Evolutionary conservation across 2,888 invertebrate species (phyloP).

Genomic region (Conchocele bisecta): DNA sequence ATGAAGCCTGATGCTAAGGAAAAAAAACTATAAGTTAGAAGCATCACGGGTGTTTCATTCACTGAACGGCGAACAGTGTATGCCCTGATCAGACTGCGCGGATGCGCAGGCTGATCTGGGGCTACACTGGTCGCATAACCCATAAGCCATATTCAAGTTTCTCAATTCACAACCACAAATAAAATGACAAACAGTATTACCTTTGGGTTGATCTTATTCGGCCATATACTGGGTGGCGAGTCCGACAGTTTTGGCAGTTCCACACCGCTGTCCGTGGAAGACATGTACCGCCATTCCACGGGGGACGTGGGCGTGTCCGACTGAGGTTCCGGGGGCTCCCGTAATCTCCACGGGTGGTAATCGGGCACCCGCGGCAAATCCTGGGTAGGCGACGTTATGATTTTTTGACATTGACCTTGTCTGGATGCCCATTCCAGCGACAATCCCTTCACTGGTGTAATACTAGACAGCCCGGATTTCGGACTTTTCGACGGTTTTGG

Average conservation of each 20-base stretch:
- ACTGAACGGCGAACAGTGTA: neutral
- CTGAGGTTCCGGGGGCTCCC: neutral
- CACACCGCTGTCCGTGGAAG: constrained; percentile 51
- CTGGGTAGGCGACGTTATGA: neutral
- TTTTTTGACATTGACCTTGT: too few relatives aligned
- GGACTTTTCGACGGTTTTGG: constrained; percentile 3
- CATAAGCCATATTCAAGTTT: neutral
- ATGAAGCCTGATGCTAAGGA: too few relatives aligned
- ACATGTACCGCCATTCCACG: constrained; percentile 34
- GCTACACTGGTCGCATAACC: too few relatives aligned
- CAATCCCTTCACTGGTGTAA: constrained; percentile 10
- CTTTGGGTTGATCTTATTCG: constrained; percentile 50
- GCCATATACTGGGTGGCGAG: constrained; percentile 35
- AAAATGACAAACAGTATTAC: constrained; percentile 6
- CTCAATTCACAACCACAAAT: neutral
- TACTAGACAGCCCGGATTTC: neutral
- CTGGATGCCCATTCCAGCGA: constrained; percentile 15
- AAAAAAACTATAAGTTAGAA: too few relatives aligned
- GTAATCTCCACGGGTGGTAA: neutral
- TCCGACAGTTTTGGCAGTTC: constrained; percentile 31
- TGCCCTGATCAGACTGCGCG: too few relatives aligned
- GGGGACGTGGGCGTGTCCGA: constrained; percentile 21
- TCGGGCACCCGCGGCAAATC: neutral
- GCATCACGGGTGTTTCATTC: too few relatives aligned
- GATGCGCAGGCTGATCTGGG: too few relatives aligned